phyloP scores from a whole-genome alignment of 2,113 vertebrate genomes.

The Myrmecobius fasciatus region DNA sequence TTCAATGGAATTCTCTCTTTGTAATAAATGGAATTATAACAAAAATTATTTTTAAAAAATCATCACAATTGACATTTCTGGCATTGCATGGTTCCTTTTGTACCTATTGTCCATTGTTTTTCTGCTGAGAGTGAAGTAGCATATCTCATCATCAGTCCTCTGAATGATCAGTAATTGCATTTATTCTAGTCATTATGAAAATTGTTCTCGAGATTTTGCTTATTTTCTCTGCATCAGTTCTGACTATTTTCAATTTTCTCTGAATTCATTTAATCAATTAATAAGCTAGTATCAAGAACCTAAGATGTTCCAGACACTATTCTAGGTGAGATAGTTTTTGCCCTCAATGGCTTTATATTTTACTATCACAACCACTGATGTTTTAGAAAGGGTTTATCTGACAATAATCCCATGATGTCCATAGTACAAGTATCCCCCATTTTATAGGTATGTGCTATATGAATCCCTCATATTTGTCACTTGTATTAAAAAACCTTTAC shows the following conservation, averaged over 20 bases:
- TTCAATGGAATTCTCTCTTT: not conserved
- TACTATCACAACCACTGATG: not conserved
- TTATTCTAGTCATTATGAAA: not conserved
- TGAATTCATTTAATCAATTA: not conserved
- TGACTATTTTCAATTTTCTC: not conserved
- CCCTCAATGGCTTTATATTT: not conserved
- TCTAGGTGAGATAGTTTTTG: not conserved
- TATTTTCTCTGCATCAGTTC: not conserved
- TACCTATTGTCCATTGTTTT: not conserved
- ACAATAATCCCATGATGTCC: too few relatives aligned
- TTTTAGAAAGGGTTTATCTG: not conserved
- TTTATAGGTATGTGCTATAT: not conserved
- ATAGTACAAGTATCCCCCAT: not conserved
- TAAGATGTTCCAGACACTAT: not conserved
- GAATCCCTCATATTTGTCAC: not conserved
- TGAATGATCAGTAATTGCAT: not conserved
- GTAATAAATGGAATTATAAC: not conserved
- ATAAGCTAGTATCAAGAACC: not conserved
- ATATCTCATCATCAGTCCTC: not conserved
- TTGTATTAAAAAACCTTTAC: not conserved
- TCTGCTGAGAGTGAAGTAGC: not conserved
- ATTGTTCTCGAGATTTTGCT: not conserved
- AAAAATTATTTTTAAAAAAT: not conserved
- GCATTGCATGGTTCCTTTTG: not conserved
- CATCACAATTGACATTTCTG: not conserved